phyloP scores from a whole-genome alignment of 37 sponge, comb jelly and placozoan species.

The Geodia barretti region DNA sequence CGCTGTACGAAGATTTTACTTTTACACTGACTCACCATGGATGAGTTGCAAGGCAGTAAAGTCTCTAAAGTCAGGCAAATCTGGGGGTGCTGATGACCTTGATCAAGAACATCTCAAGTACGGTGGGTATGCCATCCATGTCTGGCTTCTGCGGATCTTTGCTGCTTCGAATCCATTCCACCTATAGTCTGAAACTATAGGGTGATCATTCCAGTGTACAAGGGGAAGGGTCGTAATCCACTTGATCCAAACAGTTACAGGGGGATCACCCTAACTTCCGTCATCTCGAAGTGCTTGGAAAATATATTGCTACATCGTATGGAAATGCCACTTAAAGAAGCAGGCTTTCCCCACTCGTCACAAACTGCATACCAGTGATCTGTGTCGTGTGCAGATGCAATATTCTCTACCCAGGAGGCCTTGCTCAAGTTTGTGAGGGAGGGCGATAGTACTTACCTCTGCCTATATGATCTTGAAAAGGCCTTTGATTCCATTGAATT shows the following conservation, averaged over 20 bases:
- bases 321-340: background rate
- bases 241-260: slow-evolving; percentile 8
- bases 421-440: too few relatives aligned
- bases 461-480: too few relatives aligned
- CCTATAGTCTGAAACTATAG: background rate
- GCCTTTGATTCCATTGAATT: slow-evolving; percentile 23
- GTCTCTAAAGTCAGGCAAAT: background rate
- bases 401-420: too few relatives aligned
- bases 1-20: too few relatives aligned
- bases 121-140: background rate
- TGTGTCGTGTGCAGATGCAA: too few relatives aligned
- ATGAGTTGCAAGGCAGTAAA: background rate
- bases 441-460: too few relatives aligned
- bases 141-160: slow-evolving; percentile 16
- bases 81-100: slow-evolving; percentile 13
- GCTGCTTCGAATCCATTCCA: background rate
- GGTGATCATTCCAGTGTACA: slow-evolving; percentile 3
- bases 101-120: slow-evolving; percentile 3
- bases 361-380: too few relatives aligned
- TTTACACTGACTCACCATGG: too few relatives aligned
- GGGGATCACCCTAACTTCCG: slow-evolving; percentile 16
- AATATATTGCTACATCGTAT: background rate
- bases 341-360: slow-evolving; percentile 1
- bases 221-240: slow-evolving; percentile 21
- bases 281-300: slow-evolving; percentile 17